Evolutionary conservation across 2,888 invertebrate species (phyloP).

Genomic region (Ctenicera cuprea): DNA sequence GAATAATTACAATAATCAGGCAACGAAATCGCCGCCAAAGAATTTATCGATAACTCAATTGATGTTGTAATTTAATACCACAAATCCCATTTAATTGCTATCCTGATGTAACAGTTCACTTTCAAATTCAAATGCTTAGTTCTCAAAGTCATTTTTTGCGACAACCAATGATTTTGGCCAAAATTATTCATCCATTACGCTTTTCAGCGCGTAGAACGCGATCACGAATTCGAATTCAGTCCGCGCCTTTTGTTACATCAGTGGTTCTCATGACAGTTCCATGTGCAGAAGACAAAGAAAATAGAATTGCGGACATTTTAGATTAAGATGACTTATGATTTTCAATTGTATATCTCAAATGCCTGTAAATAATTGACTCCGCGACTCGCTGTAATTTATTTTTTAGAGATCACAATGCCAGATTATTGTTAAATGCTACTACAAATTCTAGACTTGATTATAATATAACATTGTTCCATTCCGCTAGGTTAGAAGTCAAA

Average conservation of each 20-base stretch:
- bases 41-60: too few relatives aligned
- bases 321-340: slow-evolving; percentile 43
- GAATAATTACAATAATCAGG: too few relatives aligned
- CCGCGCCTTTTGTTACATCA: slow-evolving; percentile 16
- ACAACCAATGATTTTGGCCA: too few relatives aligned
- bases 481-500: slow-evolving; percentile 16
- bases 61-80: too few relatives aligned
- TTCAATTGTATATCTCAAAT: slow-evolving; percentile 34
- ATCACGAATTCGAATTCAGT: background rate
- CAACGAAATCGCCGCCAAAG: too few relatives aligned
- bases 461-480: slow-evolving; percentile 17
- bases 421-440: slow-evolving; percentile 37
- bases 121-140: background rate
- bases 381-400: slow-evolving; percentile 25
- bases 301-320: slow-evolving; percentile 31
- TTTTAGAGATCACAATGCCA: slow-evolving; percentile 25
- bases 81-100: too few relatives aligned
- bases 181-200: background rate
- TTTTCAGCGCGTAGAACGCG: slow-evolving; percentile 1
- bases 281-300: slow-evolving; percentile 31
- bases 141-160: background rate
- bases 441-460: slow-evolving; percentile 25
- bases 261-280: slow-evolving; percentile 27
- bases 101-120: background rate
- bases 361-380: slow-evolving; percentile 35